phyloP scores from a whole-genome alignment of 2,888 invertebrate species.

The Caenorhabditis sulstoni region DNA sequence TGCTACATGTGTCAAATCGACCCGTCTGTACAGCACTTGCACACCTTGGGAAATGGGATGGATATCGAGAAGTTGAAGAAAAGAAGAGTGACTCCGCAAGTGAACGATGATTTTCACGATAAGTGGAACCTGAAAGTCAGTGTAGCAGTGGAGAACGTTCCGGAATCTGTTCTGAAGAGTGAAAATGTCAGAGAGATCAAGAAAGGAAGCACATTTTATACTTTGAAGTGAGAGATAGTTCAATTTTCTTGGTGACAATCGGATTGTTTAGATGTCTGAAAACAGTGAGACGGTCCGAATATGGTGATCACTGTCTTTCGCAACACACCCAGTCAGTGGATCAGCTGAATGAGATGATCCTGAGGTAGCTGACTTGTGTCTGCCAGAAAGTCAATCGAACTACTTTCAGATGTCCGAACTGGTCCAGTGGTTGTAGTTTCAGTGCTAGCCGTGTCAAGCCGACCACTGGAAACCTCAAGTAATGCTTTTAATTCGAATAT shows the following conservation, averaged over 20 bases:
- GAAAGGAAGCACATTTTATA: constrained; percentile 56
- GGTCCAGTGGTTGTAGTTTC: constrained; percentile 56
- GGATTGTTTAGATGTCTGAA: constrained; percentile 48
- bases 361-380: constrained; percentile 14
- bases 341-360: constrained; percentile 52
- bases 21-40: constrained; percentile 68
- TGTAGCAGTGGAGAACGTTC: constrained; percentile 36
- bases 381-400: background rate
- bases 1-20: constrained; percentile 71
- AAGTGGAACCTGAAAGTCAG: constrained; percentile 33
- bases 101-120: constrained; percentile 35
- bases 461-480: constrained; percentile 32
- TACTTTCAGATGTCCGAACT: constrained; percentile 61
- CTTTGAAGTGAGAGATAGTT: constrained; percentile 30
- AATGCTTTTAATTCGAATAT: too few relatives aligned
- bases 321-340: constrained; percentile 58
- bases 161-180: constrained; percentile 49
- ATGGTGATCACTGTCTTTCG: constrained; percentile 49
- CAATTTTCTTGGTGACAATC: background rate
- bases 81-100: constrained; percentile 44
- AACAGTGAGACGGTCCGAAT: constrained; percentile 44
- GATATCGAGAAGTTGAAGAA: constrained; percentile 45
- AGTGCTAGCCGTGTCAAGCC: constrained; percentile 16
- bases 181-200: constrained; percentile 59
- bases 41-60: constrained; percentile 67